phyloP scores from a whole-genome alignment of 2,888 invertebrate species.

The Chydorus sphaericus region DNA sequence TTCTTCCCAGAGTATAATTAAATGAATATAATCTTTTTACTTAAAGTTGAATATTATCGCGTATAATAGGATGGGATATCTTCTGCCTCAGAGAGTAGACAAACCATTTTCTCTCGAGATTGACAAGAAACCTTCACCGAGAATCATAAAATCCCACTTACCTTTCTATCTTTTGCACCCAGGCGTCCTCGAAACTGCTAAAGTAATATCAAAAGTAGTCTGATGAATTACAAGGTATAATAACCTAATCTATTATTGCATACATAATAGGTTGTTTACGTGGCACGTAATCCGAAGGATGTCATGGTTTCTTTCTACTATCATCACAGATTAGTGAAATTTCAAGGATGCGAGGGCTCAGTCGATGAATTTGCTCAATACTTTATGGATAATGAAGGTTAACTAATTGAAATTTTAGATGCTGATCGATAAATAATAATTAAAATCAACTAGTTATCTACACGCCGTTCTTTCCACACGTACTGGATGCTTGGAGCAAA shows the following conservation, averaged over 20 bases:
- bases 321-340: slow-evolving; percentile 46
- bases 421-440: slow-evolving; percentile 45
- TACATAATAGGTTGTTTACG: slow-evolving; percentile 54
- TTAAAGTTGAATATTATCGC: too few relatives aligned
- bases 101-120: too few relatives aligned
- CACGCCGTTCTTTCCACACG: slow-evolving; percentile 63
- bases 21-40: neutral
- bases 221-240: neutral
- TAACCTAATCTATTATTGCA: neutral
- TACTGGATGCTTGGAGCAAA: slow-evolving; percentile 57
- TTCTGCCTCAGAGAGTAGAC: too few relatives aligned
- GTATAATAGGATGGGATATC: too few relatives aligned
- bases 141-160: slow-evolving; percentile 25
- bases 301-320: slow-evolving; percentile 70
- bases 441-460: slow-evolving; percentile 46
- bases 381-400: slow-evolving; percentile 36
- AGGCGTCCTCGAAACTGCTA: slow-evolving; percentile 6
- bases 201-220: slow-evolving; percentile 32
- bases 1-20: slow-evolving; percentile 27
- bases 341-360: slow-evolving; percentile 40
- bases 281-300: slow-evolving; percentile 73
- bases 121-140: slow-evolving; percentile 18
- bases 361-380: slow-evolving; percentile 44
- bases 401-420: neutral
- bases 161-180: slow-evolving; percentile 24